Conservation (phyloP, 2,888 invertebrate genomes). For the Gibbula magus region DNA sequence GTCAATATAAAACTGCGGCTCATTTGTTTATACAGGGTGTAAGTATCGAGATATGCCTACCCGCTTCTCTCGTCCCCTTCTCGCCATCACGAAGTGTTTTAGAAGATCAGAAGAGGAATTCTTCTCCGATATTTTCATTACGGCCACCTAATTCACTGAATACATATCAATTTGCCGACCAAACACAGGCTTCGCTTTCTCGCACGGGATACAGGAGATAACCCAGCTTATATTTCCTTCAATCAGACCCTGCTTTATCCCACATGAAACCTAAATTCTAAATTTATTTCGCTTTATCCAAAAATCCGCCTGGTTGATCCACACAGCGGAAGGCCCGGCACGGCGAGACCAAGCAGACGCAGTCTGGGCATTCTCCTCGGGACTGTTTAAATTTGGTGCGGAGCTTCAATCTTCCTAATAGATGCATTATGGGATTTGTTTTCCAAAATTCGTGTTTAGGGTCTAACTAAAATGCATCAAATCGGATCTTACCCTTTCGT, state of each 20-base stretch:
- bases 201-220: not conserved
- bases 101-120: constrained; percentile 9
- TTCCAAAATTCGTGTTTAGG: constrained; percentile 17
- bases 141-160: not conserved
- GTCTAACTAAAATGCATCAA: constrained; percentile 16
- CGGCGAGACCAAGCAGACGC: not conserved
- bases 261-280: constrained; percentile 7
- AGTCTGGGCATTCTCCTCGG: not conserved
- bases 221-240: constrained; percentile 6
- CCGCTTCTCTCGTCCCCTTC: not conserved
- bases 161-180: constrained; percentile 21
- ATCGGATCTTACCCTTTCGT: constrained; percentile 12
- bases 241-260: constrained; percentile 14
- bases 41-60: not conserved
- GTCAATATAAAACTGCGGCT: not conserved
- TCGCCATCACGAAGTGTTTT: constrained; percentile 11
- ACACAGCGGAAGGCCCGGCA: not conserved
- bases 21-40: constrained; percentile 8
- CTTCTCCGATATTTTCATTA: constrained; percentile 7
- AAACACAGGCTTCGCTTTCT: not conserved
- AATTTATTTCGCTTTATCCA: constrained; percentile 22
- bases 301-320: constrained; percentile 15
- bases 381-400: constrained; percentile 15
- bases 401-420: constrained; percentile 22
- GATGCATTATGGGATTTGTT: constrained; percentile 17